Percentiles rank a stretch among this genome's conserved stretches.
Conservation (phyloP, 2,113 vertebrate genomes). For the Larimichthys polyactis region DNA sequence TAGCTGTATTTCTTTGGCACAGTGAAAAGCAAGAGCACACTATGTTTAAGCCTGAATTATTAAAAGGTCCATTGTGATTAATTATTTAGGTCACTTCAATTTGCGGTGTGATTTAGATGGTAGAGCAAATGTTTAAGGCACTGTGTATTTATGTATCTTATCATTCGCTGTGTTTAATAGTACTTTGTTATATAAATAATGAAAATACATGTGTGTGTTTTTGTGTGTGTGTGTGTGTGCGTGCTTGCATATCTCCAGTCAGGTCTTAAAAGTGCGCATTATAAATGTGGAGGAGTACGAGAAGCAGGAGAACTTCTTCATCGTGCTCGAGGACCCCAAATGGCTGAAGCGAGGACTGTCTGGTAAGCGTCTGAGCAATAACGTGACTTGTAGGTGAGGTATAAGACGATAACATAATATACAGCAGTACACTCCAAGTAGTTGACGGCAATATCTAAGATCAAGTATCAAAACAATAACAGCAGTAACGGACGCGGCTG, state of each 20-base stretch:
- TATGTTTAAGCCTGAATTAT: conserved; percentile 66
- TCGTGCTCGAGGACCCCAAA: conserved; percentile 90
- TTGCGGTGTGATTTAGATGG: conserved; percentile 70
- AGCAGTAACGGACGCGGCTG: conserved; percentile 2
- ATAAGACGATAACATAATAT: not conserved
- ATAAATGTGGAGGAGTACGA: conserved; percentile 92
- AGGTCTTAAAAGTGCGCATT: conserved; percentile 89
- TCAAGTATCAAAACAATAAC: conserved; percentile 62
- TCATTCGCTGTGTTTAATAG: not conserved
- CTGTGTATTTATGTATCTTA: not conserved
- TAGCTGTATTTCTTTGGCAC: not conserved
- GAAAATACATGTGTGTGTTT: not conserved
- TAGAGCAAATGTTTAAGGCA: conserved; percentile 5
- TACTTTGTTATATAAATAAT: not conserved
- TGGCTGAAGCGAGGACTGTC: conserved; percentile 93
- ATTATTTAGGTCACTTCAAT: conserved; percentile 70
- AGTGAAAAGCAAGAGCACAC: conserved; percentile 13
- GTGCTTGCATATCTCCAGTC: conserved; percentile 69
- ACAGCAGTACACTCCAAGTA: not conserved
- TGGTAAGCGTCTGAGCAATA: conserved; percentile 77
- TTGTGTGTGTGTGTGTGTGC: conserved; percentile 22
- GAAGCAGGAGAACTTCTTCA: conserved; percentile 92
- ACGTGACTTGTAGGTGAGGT: not conserved
- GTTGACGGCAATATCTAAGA: not conserved
- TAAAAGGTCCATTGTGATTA: conserved; percentile 53